Evolutionary conservation across 2,113 vertebrate species (phyloP), one percentile per base, ranked within the genome.

Genomic region (Tinamus guttatus): DNA sequence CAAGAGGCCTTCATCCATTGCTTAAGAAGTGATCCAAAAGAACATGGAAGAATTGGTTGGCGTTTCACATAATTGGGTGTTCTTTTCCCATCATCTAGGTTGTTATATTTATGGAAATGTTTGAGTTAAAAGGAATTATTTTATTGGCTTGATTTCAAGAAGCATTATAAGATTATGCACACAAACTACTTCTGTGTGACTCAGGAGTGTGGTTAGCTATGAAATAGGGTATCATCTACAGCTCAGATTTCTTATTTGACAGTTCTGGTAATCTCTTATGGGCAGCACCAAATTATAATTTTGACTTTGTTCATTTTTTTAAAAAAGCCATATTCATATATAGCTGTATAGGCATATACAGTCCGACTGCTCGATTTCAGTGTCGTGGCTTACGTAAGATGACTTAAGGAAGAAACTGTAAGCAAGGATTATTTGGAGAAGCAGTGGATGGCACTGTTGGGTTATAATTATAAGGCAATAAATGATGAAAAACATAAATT

Each of bases 401-500:
- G 14, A 83, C 71, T 93, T 93, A 65, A 87, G 45, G 62, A 89
- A 83, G 47, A 80, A 87, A 86, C 69, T 87, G 84, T 92, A 92
- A 92, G 70, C 41, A 94, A 96, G 95, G 40, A 90, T 94, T 95
- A 94, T 96, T 96, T 97, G 83, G 86, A 93, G 81, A 93, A 89
- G 96, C 96, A 97, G 97, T 96, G 96, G 96, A 97, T 97, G 96
- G 97, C 96, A 97, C 95, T 97, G 94, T 97, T 97, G 96, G 95
- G 93, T 97, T 97, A 95, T 96, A 96, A 95, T 96, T 96, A 97
- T 69, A 93, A 93, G 56, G 73, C 91, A 94, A 94, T 95, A 95
- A 97, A 93, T 36, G 40, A 86, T 54, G 27, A 45, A 95, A 95
- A 96, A 88, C 5, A 89, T 89, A 93, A 95, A 85, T 94, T 58